Base-by-base conservation (phyloP, 2,797 vertebrate species). In the Danio tinwini region DNA sequence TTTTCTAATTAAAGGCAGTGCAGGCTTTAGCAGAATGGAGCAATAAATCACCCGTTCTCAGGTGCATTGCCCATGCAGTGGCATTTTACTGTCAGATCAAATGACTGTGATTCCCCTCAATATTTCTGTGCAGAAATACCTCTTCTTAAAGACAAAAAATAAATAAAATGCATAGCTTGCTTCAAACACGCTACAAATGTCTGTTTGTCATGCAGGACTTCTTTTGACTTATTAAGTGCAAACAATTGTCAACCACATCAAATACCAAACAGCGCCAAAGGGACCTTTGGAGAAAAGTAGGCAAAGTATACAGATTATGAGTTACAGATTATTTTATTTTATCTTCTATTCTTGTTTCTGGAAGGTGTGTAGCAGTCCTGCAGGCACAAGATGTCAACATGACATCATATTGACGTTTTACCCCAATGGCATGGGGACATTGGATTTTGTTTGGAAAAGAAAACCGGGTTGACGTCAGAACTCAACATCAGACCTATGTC, bases 1-100 rank as follows among this genome's bases (percentile, higher is more conserved):
- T 92, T 94, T 94, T 93, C 90, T 93, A 94, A 94, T 94, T 94
- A 93, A 93, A 93, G 92, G 85, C 88, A 90, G 90, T 89, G 91
- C 90, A 84, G 90, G 90, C 91, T 91, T 86, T 87, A 81, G 91
- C 90, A 88, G 86, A 77, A 87, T 83, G 84, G 84, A 59, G 92
- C 90, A 92, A 93, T 94, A 94, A 93, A 94, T 94, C 92, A 93
- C 87, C 4, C 52, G 82, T 90, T 92, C 92, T 93, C 93, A 92
- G 92, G 93, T 94, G 91, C 89, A 86, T 87, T 88, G 88, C 87
- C 82, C 78, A 86, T 87, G 89, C 91, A 83, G 84, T 88, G 88
- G 86, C 90, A 91, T 92, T 91, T 91, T 87, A 89, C 89, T 91
- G 91, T 92, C 90, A 91, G 88, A 88, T 45, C 80, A 84, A 63